Base-by-base conservation (phyloP, 1,140 invertebrate genomes). In the Scylla paramamosain region DNA sequence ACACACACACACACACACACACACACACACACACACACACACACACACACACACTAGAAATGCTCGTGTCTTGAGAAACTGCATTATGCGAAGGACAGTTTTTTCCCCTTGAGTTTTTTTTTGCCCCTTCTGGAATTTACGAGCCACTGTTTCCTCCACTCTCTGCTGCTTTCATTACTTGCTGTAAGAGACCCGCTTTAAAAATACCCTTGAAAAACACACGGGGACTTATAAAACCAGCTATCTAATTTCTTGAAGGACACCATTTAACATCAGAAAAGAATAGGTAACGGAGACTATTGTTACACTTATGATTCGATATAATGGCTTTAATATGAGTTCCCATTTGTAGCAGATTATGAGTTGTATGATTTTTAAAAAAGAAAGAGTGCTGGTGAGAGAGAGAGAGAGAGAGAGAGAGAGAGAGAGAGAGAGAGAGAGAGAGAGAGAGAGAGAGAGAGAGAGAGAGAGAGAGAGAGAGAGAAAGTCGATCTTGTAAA, bases 21-120 rank as follows among this genome's bases (percentile, higher is more conserved):
- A 77, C 67, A 77, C 67, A 77, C 67, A 77, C 67, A 77, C 67
- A 77, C 67, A 77, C 67, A 77, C 67, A 77, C 67, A 77, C 67
- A 77, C 67, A 77, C 67, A 77, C 67, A 77, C 67, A 77, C 67
- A 59, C 67, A n/a, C 0, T 3, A 77, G 12, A 77, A 25, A 77
- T 0, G 25, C 67, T n/a, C 67, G 25, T 8, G 67, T 77, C 67
- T 77, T 77, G 67, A 77, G 67, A 77, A 77, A 77, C 67, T n/a
- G 25, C 67, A 77, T 77, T 77, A 77, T 77, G 20, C 67, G 67
- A 77, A 77, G 67, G 67, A 77, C 67, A 25, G 1, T 77, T 77
- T 77, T 77, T 77, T n/a, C 25, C 67, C 20, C 20, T 7, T n/a
- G 6, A 2, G 39, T 20, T 77, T 77, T 77, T 77, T 77, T 77